These are phyloP conservation scores for Bicyclus anynana DNA, from an alignment of 1,140 invertebrate species.

Conservation along the genomic window DNA sequence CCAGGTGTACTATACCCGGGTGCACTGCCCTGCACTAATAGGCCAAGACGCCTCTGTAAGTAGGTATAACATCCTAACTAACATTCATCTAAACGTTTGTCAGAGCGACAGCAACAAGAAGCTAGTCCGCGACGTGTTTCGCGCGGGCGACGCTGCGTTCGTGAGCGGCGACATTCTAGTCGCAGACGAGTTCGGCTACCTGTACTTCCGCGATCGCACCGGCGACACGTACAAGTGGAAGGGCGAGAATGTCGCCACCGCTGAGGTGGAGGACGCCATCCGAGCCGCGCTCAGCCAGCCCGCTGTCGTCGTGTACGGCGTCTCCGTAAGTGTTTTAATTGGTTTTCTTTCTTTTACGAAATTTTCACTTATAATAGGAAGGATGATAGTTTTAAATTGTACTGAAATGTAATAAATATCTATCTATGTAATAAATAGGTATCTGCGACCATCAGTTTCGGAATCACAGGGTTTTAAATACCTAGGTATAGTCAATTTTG, in stretches of 20 bases:
- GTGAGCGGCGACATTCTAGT: conserved; percentile 90
- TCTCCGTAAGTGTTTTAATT: conserved; percentile 81
- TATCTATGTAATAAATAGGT: too few relatives aligned
- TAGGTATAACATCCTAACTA: background rate
- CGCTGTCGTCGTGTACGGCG: conserved; percentile 95
- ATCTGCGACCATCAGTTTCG: too few relatives aligned
- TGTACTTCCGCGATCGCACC: conserved; percentile 97
- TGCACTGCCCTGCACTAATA: too few relatives aligned
- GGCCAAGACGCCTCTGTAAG: too few relatives aligned
- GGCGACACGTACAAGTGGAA: conserved; percentile 98
- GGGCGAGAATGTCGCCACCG: conserved; percentile 99
- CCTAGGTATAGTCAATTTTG: too few relatives aligned
- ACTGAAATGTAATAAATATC: too few relatives aligned
- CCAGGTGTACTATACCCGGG: too few relatives aligned
- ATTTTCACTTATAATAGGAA: too few relatives aligned
- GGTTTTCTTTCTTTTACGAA: too few relatives aligned
- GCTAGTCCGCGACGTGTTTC: conserved; percentile 93
- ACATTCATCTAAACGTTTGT: background rate
- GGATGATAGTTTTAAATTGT: too few relatives aligned
- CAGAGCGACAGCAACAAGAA: conserved; percentile 92
- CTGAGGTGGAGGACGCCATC: conserved; percentile 96
- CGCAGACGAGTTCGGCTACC: conserved; percentile 95
- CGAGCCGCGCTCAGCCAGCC: conserved; percentile 88
- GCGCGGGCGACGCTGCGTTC: conserved; percentile 35
- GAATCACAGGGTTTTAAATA: too few relatives aligned